Conservation (phyloP, 2,113 vertebrate genomes). For the Ornithorhynchus anatinus region DNA sequence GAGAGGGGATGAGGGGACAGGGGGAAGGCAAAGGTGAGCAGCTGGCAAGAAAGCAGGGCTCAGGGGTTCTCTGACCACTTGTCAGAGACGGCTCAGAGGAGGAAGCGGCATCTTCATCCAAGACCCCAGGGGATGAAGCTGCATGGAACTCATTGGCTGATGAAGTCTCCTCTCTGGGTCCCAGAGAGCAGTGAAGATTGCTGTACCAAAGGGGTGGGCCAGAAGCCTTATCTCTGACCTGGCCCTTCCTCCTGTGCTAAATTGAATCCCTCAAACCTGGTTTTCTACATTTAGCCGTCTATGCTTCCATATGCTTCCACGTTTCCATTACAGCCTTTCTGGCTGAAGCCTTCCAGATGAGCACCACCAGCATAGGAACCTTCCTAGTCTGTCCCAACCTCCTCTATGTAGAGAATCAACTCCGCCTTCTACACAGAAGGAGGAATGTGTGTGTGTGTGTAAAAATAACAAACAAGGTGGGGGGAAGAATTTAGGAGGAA, state of each 20-base stretch:
- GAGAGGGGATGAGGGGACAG: background rate
- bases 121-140: too few species aligned
- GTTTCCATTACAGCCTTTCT: too few species aligned
- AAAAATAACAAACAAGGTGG: background rate
- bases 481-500: background rate
- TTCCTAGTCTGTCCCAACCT: background rate
- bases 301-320: too few species aligned
- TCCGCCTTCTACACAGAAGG: background rate
- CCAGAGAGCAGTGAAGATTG: too few species aligned
- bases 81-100: rapidly evolving
- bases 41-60: rapidly evolving
- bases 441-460: background rate
- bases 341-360: background rate
- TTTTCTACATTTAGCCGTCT: too few species aligned
- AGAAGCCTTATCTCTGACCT: too few species aligned
- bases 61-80: background rate
- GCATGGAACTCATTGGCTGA: too few species aligned
- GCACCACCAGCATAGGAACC: background rate
- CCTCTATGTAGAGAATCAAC: background rate
- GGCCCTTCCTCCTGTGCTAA: too few species aligned
- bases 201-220: too few species aligned
- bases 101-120: too few species aligned
- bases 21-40: background rate
- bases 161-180: too few species aligned
- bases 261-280: too few species aligned